Evolutionary conservation across 2,113 vertebrate genomes (phyloP), one percentile per base, ranked within the genome.

Genomic region (Sorex fumeus): DNA sequence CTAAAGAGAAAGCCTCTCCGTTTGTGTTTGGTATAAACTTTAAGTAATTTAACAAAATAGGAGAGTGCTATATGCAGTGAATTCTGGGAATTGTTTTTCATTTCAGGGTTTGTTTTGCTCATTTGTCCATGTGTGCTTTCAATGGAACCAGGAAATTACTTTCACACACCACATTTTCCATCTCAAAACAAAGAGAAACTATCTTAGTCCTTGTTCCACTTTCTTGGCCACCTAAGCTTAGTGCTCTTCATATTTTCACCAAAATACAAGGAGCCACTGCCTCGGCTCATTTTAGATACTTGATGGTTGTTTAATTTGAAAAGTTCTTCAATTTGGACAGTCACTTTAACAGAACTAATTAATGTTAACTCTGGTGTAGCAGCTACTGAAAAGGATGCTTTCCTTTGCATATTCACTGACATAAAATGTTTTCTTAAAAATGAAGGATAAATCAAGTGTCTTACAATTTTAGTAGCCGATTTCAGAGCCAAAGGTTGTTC

Each of bases 41-140:
- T 80, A 69, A 83, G 84, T 60, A 71, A 60, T 70, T 80, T 82
- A 83, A 78, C 79, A 70, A 34, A 91, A 86, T n/a, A 89, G 43
- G 23, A 77, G 2, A 10, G 2, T 67, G 80, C 91, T 87, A 72
- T 88, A 82, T 71, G 47, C 79, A 34, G 45, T 60, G 50, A 60
- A 85, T 86, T 64, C 53, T 77, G 86, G 9, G 53, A 53, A 4
- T 53, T 80, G 28, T 84, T 94, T 27, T 8, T 81, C 67, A 28
- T 18, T 50, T 81, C 47, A 62, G 32, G 64, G 30, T 76, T 77
- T 77, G 15, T 70, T 86, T 64, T 74, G 19, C 25, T 27, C 23
- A 72, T 78, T 82, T 1, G 4, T 62, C 43, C 34, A 23, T 40
- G 21, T 86, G 53, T 77, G 28, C 28, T 67, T 8, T 79, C 36